Conservation (phyloP, 64 coral and sea anemone genomes). For the Dendronephthya gigantea region DNA sequence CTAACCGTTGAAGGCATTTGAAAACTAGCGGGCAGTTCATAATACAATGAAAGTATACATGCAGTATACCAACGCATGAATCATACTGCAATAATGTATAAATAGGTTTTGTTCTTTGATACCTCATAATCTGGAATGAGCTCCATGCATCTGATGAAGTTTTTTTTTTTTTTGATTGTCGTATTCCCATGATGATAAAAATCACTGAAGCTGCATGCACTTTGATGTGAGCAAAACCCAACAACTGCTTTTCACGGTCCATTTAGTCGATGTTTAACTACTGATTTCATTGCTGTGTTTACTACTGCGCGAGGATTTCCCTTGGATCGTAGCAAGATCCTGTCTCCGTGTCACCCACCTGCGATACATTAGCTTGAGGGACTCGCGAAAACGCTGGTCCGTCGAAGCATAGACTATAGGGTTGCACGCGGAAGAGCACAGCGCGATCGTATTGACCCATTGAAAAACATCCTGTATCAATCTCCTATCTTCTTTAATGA, state of each 20-base stretch:
- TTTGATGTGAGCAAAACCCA: neutral
- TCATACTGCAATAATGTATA: no score
- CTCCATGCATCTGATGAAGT: no score
- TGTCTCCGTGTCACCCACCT: neutral
- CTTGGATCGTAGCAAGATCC: neutral
- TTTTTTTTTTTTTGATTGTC: no score
- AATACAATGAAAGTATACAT: no score
- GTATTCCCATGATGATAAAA: no score
- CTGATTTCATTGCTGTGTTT: neutral
- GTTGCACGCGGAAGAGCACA: slow-evolving; percentile 75
- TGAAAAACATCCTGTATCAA: slow-evolving; percentile 34
- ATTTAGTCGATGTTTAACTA: neutral
- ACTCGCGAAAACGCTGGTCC: slow-evolving; percentile 47
- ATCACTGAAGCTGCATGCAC: no score
- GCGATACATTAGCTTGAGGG: neutral
- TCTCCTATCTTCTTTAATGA: neutral
- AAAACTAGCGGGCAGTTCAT: no score
- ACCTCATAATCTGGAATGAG: no score
- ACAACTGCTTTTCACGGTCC: neutral
- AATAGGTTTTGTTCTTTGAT: no score
- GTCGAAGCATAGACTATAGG: slow-evolving; percentile 71
- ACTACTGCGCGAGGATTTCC: neutral
- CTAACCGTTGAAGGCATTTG: no score
- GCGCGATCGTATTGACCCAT: slow-evolving; percentile 66
- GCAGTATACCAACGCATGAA: no score